Evolutionary conservation across 1,140 invertebrate species (phyloP), one percentile per base, ranked within the genome.

Genomic region (Arctopsyche grandis): DNA sequence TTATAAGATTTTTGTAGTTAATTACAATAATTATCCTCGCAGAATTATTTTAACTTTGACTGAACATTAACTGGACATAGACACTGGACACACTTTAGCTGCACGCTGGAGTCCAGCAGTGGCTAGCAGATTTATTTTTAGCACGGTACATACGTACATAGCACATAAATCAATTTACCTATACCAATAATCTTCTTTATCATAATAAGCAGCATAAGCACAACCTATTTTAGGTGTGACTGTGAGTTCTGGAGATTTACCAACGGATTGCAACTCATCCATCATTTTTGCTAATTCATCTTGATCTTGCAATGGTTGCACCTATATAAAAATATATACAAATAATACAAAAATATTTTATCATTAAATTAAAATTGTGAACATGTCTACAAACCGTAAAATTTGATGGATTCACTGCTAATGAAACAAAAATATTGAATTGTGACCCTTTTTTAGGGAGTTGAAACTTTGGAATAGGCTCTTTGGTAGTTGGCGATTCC

Each of bases 381-480:
- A 75, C 7, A 75, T 26, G 0, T 60, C n/a, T 26, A 79, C 69
- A 81, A 77, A 87, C 86, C 58, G 87, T 86, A 75, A 92, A 92
- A 84, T 91, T 90, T 81, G 87, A 87, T 0, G 91, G 91, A 86
- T 89, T 90, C 0, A 91, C 90, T 5, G 89, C 90, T 86, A 91
- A 89, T 21, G 89, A 87, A 16, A 92, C 86, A 80, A 89, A 88
- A 1, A 92, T 89, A 82, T 92, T 89, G 80, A 91, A 91, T 81
- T 86, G 89, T 44, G 85, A 82, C 0, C 86, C 86, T 9, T 86
- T 80, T 3, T 82, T 77, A 0, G 88, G 85, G 73, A 90, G 86
- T 9, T 29, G 52, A 48, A 77, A 79, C 9, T 66, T 69, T 5
- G 74, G 69, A 26, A 82, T 69, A 22, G 4, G 10, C 22, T 0